A percentile compares a stretch with the other conserved stretches of the same genome.
Conservation (phyloP, 2,797 vertebrate species). For the Psittacula echo region DNA sequence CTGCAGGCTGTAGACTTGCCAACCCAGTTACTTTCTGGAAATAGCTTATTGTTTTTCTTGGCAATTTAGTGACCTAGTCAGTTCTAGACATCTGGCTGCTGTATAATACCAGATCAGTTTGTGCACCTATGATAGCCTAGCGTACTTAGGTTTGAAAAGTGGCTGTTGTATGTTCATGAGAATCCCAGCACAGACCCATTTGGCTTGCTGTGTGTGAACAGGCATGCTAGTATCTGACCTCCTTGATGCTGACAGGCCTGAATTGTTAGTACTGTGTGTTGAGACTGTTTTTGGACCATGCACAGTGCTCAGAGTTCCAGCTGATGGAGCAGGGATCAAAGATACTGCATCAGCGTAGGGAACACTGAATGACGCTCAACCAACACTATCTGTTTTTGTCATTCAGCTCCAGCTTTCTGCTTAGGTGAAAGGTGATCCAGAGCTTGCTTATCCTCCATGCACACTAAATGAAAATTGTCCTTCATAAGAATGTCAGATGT, state of each 20-base stretch:
- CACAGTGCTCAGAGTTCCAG: not conserved
- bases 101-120: not conserved
- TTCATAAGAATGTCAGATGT: not conserved
- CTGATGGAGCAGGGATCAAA: not conserved
- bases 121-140: not conserved
- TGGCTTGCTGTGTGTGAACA: not conserved
- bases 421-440: not conserved
- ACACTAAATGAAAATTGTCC: not conserved
- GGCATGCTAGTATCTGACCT: not conserved
- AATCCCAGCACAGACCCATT: not conserved
- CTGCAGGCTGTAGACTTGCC: slow-evolving; percentile 5
- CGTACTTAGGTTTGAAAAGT: not conserved
- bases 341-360: not conserved
- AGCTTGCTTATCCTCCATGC: not conserved
- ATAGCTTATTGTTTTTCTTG: not conserved
- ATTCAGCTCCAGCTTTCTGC: not conserved
- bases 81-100: not conserved
- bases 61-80: not conserved
- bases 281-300: not conserved
- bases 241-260: not conserved
- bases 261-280: not conserved
- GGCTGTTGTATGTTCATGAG: not conserved
- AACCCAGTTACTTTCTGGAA: not conserved
- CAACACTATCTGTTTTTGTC: not conserved
- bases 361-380: not conserved